These are phyloP conservation scores for Solen grandis DNA, from an alignment of 1,140 invertebrate genomes.

Conservation along the genomic window DNA sequence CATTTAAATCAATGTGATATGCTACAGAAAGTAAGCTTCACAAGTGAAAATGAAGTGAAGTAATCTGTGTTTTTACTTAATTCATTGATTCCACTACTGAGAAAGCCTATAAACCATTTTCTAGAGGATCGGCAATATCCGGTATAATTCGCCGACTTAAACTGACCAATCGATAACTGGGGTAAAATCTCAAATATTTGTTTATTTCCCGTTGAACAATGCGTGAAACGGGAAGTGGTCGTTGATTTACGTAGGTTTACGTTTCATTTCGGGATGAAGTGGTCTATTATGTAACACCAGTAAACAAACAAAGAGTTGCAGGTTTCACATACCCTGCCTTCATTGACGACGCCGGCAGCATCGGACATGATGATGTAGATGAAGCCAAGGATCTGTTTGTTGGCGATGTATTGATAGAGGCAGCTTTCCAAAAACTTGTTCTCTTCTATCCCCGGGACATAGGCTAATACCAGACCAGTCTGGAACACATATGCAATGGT, in stretches of 20 bases:
- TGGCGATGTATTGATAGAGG: conserved; percentile 62
- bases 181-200: no score
- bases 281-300: not conserved
- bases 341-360: conserved; percentile 68
- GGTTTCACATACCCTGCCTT: conserved; percentile 69
- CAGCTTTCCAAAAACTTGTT: conserved; percentile 64
- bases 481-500: conserved; percentile 45
- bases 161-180: no score
- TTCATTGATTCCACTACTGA: no score
- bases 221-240: no score
- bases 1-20: no score
- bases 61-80: not conserved
- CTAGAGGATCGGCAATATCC: no score
- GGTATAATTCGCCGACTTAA: no score
- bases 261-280: no score
- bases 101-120: not conserved
- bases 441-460: conserved; percentile 72
- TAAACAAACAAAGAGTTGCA: not conserved
- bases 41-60: not conserved
- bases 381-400: conserved; percentile 65
- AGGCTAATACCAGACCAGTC: conserved; percentile 67
- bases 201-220: no score
- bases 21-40: no score
- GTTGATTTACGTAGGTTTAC: no score
- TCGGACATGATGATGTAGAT: conserved; percentile 73